phyloP scores from a whole-genome alignment of 1,140 invertebrate genomes.

The Eufriesea mexicana region DNA sequence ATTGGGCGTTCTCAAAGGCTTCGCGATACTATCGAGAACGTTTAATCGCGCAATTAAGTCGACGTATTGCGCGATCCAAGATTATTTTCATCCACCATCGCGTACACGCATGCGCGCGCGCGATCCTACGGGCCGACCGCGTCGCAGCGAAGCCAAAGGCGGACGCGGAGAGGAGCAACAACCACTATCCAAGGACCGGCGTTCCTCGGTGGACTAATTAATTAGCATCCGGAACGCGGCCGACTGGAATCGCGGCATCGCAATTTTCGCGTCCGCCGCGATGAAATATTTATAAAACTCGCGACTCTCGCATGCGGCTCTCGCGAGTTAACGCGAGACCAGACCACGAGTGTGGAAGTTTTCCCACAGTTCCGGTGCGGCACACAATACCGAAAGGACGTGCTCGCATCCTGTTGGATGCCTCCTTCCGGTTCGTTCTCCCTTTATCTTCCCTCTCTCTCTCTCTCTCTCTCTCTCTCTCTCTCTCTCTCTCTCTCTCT shows the following conservation, averaged over 20 bases:
- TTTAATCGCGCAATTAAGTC: conserved; percentile 38
- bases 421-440: conserved; percentile 67
- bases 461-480: neutral
- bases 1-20: conserved; percentile 1
- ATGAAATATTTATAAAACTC: conserved; percentile 28
- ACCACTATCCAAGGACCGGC: neutral
- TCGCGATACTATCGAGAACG: conserved; percentile 31
- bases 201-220: conserved; percentile 13
- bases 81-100: conserved; percentile 9
- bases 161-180: neutral
- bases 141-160: neutral
- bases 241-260: neutral
- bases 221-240: conserved; percentile 18
- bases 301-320: neutral
- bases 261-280: conserved; percentile 26
- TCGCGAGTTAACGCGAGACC: conserved; percentile 4
- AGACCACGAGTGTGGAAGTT: conserved; percentile 64
- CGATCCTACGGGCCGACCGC: no score
- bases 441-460: conserved; percentile 4
- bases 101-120: neutral
- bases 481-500: conserved; percentile 20
- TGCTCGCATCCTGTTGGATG: conserved; percentile 73
- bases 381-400: conserved; percentile 72
- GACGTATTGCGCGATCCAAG: conserved; percentile 17
- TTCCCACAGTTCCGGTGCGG: conserved; percentile 76